Percentiles rank a stretch among this genome's conserved stretches.
phyloP scores from a whole-genome alignment of 2,113 vertebrate genomes.

The Nycticorax nycticorax region DNA sequence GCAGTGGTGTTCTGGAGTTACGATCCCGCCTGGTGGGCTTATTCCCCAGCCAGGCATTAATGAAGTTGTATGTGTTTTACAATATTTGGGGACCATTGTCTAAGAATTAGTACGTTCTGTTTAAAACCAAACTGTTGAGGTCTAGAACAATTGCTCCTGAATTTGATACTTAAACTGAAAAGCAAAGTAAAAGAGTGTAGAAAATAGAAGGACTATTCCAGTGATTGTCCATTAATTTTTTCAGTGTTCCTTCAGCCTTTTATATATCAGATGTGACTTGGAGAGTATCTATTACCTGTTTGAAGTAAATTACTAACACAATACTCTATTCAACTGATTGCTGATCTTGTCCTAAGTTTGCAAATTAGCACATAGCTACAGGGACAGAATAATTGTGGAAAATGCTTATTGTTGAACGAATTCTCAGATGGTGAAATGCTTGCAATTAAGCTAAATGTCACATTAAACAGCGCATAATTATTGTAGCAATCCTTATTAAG shows the following conservation, averaged over 20 bases:
- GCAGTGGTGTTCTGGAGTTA: not conserved
- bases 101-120: not conserved
- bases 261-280: not conserved
- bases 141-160: not conserved
- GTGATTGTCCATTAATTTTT: not conserved
- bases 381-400: not conserved
- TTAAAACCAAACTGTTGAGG: not conserved
- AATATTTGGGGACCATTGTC: not conserved
- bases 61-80: not conserved
- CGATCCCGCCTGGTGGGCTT: not conserved
- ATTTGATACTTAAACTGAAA: not conserved
- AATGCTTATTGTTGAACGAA: not conserved
- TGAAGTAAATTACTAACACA: not conserved
- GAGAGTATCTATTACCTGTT: not conserved
- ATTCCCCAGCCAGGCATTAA: not conserved
- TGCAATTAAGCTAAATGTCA: constrained; percentile 46
- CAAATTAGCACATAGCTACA: not conserved
- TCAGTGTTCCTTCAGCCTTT: not conserved
- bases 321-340: not conserved
- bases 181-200: not conserved
- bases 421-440: not conserved
- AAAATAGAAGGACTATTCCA: not conserved
- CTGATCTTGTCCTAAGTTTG: constrained; percentile 7
- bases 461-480: constrained; percentile 34
- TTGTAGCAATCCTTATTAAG: constrained; percentile 35